These are phyloP conservation scores for Octodon degus DNA, from an alignment of 2,113 vertebrate genomes.

Conservation along the genomic window DNA sequence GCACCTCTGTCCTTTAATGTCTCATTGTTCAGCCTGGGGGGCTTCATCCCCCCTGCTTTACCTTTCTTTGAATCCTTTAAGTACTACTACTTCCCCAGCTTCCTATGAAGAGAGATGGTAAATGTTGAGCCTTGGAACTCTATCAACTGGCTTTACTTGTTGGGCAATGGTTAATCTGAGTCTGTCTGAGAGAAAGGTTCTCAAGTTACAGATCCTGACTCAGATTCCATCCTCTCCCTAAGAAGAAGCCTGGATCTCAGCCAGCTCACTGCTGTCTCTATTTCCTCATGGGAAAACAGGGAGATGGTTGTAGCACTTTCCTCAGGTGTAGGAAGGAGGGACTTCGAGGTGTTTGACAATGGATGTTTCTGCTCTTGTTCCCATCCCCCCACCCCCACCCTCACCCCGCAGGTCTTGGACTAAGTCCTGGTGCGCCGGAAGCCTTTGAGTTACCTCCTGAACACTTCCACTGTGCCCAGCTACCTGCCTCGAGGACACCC, in stretches of 20 bases:
- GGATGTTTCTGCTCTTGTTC: not conserved
- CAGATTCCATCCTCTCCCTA: not conserved
- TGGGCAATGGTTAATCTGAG: not conserved
- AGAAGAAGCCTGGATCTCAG: constrained; percentile 29
- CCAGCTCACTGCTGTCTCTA: constrained; percentile 22
- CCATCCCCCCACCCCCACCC: not conserved
- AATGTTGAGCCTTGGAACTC: not conserved
- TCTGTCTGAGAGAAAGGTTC: not conserved
- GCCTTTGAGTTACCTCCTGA: not conserved
- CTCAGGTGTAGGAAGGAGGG: not conserved
- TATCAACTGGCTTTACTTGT: not conserved
- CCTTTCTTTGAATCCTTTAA: not conserved
- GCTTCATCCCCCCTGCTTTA: not conserved
- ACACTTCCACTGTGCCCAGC: not conserved
- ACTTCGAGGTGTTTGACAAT: not conserved
- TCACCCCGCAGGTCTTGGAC: not conserved
- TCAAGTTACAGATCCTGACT: constrained; percentile 49
- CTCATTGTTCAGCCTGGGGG: not conserved
- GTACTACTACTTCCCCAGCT: too few relatives aligned
- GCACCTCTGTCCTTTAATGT: not conserved
- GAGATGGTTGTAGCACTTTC: not conserved
- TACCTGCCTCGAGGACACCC: not conserved
- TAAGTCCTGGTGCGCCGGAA: not conserved
- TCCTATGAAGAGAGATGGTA: not conserved
- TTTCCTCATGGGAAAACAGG: constrained; percentile 20